Evolutionary conservation across 2,888 invertebrate species (phyloP).

Genomic region (Nebria brevicollis): DNA sequence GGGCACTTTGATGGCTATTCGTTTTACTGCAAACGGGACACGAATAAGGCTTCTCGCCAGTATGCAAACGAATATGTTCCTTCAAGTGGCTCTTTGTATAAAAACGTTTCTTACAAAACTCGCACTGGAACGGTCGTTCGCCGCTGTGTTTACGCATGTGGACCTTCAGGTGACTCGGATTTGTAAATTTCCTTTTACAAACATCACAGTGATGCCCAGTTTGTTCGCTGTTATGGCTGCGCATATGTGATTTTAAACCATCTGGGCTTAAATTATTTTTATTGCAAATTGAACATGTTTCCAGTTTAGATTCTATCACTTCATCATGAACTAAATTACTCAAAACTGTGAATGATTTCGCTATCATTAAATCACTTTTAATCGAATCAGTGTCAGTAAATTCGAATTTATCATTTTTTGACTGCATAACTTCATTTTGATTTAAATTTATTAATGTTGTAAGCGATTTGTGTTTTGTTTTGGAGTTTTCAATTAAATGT

Average conservation of each 20-base stretch:
- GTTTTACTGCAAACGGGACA: slow-evolving; percentile 52
- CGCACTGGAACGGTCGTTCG: slow-evolving; percentile 46
- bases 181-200: slow-evolving; percentile 31
- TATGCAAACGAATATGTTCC: slow-evolving; percentile 50
- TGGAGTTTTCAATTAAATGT: no score
- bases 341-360: background rate
- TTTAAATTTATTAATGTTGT: no score
- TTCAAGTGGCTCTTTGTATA: slow-evolving; percentile 48
- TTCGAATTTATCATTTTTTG: background rate
- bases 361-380: background rate
- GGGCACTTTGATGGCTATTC: slow-evolving; percentile 49
- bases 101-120: slow-evolving; percentile 50
- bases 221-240: slow-evolving; percentile 20
- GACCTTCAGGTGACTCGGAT: slow-evolving; percentile 35
- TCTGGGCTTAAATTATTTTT: slow-evolving; percentile 23
- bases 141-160: slow-evolving; percentile 45
- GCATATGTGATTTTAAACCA: slow-evolving; percentile 37
- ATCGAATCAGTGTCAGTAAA: no score
- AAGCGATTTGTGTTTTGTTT: no score
- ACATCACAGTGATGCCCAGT: slow-evolving; percentile 29
- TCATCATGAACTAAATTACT: slow-evolving; percentile 25
- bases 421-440: no score
- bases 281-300: slow-evolving; percentile 34
- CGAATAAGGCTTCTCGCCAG: slow-evolving; percentile 47
- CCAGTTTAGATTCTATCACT: slow-evolving; percentile 19